These are phyloP conservation scores for Stenolophus ochropezus DNA, from an alignment of 2,888 invertebrate species.

Conservation along the genomic window DNA sequence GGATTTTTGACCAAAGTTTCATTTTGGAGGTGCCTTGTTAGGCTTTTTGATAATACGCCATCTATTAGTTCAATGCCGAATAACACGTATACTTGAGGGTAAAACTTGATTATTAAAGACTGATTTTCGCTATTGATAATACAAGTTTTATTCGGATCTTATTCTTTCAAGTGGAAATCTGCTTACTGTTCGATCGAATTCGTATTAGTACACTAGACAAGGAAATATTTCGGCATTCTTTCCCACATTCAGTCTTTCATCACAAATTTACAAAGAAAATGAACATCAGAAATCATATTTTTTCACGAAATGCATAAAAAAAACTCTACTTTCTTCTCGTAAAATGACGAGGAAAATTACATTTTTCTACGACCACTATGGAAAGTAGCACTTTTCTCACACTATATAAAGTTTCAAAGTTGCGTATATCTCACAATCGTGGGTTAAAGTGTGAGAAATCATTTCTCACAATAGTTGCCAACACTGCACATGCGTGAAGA, in stretches of 20 bases:
- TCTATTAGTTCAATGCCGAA: constrained; percentile 39
- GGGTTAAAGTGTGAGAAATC: too few relatives aligned
- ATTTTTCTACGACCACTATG: too few relatives aligned
- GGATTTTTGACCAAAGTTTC: constrained; percentile 54
- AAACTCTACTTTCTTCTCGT: too few relatives aligned
- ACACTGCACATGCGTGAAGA: too few relatives aligned
- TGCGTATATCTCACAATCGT: too few relatives aligned
- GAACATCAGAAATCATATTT: too few relatives aligned
- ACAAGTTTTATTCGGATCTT: constrained; percentile 51
- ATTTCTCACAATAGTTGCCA: too few relatives aligned
- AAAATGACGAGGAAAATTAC: too few relatives aligned
- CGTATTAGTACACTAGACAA: not conserved
- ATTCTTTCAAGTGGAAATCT: not conserved
- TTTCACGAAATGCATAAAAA: too few relatives aligned
- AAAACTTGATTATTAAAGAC: constrained; percentile 59
- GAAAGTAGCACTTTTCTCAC: too few relatives aligned
- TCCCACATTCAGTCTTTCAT: not conserved
- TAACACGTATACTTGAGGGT: constrained; percentile 22
- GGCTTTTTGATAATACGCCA: constrained; percentile 45
- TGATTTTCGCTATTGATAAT: constrained; percentile 54
- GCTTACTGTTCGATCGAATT: not conserved
- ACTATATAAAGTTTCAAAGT: too few relatives aligned
- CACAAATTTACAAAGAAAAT: not conserved
- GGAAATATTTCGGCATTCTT: not conserved
- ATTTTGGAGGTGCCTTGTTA: constrained; percentile 56